Evolutionary conservation across 2,888 invertebrate species (phyloP).

Genomic region (Drosophila rubida): DNA sequence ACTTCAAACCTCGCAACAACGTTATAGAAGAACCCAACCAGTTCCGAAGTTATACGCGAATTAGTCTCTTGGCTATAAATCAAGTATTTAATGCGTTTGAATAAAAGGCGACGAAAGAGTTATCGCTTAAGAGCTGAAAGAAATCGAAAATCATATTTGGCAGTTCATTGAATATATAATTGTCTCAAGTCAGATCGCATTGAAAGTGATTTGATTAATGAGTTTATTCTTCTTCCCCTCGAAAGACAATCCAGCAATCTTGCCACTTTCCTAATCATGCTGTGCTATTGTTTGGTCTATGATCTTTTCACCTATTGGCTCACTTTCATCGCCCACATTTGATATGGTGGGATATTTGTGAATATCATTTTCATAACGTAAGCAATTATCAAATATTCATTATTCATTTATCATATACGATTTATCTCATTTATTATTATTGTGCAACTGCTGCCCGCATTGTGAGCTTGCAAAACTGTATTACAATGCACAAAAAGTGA

Average conservation of each 20-base stretch:
- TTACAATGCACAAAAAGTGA: constrained; percentile 49
- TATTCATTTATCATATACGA: constrained; percentile 31
- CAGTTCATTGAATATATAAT: constrained; percentile 31
- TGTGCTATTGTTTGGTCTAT: constrained; percentile 21
- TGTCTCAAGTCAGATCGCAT: constrained; percentile 16
- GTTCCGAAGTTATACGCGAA: background rate
- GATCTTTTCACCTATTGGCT: constrained; percentile 40
- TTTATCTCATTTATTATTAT: constrained; percentile 49
- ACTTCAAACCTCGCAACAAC: background rate
- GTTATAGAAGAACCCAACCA: background rate
- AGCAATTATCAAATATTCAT: constrained; percentile 34
- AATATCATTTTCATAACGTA: constrained; percentile 7
- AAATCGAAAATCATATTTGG: constrained; percentile 18
- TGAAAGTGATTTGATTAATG: constrained; percentile 62
- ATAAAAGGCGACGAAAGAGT: constrained; percentile 25
- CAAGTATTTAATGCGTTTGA: constrained; percentile 7
- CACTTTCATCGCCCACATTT: constrained; percentile 64
- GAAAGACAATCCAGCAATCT: constrained; percentile 6
- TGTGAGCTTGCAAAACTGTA: constrained; percentile 46
- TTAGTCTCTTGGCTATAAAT: constrained; percentile 14
- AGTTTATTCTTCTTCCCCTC: constrained; percentile 16
- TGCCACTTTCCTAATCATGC: constrained; percentile 31
- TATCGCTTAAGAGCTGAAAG: constrained; percentile 12
- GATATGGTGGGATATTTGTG: background rate
- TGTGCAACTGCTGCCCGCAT: constrained; percentile 67